phyloP scores from a whole-genome alignment of 2,888 invertebrate species.

The Copidosoma aretas region DNA sequence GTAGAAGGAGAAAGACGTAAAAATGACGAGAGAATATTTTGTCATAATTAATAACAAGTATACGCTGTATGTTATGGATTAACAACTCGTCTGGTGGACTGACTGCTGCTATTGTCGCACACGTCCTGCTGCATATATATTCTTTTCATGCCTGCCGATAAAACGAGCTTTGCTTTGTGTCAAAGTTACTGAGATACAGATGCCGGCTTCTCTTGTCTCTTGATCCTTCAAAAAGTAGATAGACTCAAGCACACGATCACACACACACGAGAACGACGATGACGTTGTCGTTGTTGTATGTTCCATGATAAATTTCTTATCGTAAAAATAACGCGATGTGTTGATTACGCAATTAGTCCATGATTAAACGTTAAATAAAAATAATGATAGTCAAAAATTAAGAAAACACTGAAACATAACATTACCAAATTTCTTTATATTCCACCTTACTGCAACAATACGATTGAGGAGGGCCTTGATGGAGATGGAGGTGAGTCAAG shows the following conservation, averaged over 20 bases:
- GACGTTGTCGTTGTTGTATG: no score
- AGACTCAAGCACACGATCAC: slow-evolving; percentile 44
- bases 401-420: slow-evolving; percentile 52
- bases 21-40: slow-evolving; percentile 43
- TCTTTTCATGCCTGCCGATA: slow-evolving; percentile 43
- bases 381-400: slow-evolving; percentile 26
- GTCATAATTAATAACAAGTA: slow-evolving; percentile 55
- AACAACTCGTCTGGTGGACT: slow-evolving; percentile 63
- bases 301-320: no score
- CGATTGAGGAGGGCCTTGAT: slow-evolving; percentile 43
- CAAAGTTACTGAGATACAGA: slow-evolving; percentile 38
- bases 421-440: slow-evolving; percentile 55
- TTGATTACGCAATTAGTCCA: slow-evolving; percentile 41
- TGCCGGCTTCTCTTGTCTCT: slow-evolving; percentile 42
- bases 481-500: slow-evolving; percentile 18
- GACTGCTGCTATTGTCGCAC: slow-evolving; percentile 60
- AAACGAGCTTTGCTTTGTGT: slow-evolving; percentile 35
- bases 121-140: slow-evolving; percentile 43
- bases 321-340: slow-evolving; percentile 11
- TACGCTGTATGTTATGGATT: slow-evolving; percentile 46
- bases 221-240: slow-evolving; percentile 45
- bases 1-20: neutral
- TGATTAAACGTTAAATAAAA: slow-evolving; percentile 39
- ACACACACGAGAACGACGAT: slow-evolving; percentile 42
- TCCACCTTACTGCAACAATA: slow-evolving; percentile 58